Evolutionary conservation across 1,140 invertebrate species (phyloP), one percentile per base, ranked within the genome.

Genomic region (Zaprionus capensis): DNA sequence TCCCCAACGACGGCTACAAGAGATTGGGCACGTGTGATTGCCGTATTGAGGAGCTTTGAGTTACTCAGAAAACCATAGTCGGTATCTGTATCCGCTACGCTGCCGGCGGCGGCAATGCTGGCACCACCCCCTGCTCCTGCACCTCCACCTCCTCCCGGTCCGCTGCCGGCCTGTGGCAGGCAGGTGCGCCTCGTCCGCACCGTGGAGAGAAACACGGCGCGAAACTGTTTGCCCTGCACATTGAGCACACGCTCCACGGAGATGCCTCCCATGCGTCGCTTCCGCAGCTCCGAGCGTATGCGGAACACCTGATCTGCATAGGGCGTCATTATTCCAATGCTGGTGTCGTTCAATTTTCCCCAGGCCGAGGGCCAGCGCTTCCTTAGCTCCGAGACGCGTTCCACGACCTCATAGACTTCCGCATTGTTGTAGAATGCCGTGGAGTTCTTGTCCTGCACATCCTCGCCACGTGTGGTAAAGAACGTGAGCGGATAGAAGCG

Each of bases 201-300:
- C 0, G 97, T 97, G 22, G 96, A 97, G 41, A 98, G 93, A 78
- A 98, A 96, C 31, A 98, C 95, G 1, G 96, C 97, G 11, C 97
- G 94, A 86, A 98, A 98, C 92, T 98, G 97, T 92, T 98, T 98
- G 92, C 97, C 97, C 93, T 98, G 97, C 0, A 98, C 97, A 93
- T 98, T 98, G 0, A 97, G 93, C 11, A 98, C 97, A 71, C 97
- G 93, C 91, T 98, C 97, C 1, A 98, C 97, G 6, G 96, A 97
- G 34, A 98, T 96, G 46, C 96, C 95, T 66, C 94, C 94, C 84
- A 98, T 94, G 53, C 95, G 94, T 5, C 95, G 93, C 87, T 97
- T 97, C 38, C 97, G 94, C 17, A 98, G 87, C 87, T 97, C 96
- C n/a, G 94, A 94, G 66, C 97, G 94, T 56, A 98, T 97, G 46